phyloP scores from a whole-genome alignment of 2,113 vertebrate genomes.

The Colossoma macropomum region DNA sequence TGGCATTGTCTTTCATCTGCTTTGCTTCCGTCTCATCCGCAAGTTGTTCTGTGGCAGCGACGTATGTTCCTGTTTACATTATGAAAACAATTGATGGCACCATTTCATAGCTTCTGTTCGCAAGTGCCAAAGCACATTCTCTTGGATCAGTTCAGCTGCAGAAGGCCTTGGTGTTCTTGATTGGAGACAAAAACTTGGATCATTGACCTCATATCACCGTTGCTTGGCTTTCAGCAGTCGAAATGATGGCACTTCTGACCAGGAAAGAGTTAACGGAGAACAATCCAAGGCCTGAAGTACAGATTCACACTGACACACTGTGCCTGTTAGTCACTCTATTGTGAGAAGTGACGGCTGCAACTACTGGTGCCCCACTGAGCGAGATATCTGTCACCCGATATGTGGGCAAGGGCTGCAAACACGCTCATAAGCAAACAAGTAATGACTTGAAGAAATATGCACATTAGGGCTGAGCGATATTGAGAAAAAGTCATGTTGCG shows the following conservation, averaged over 20 bases:
- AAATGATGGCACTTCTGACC: slow-evolving; percentile 1
- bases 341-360: slow-evolving; percentile 50
- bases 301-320: slow-evolving; percentile 58
- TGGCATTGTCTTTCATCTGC: slow-evolving; percentile 18
- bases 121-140: background rate
- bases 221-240: slow-evolving; percentile 4
- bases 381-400: slow-evolving; percentile 50
- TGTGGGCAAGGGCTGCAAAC: slow-evolving; percentile 44
- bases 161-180: background rate
- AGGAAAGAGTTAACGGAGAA: slow-evolving; percentile 42
- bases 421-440: slow-evolving; percentile 35
- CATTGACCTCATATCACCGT: background rate
- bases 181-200: background rate
- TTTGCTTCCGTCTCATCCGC: slow-evolving; percentile 3
- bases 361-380: slow-evolving; percentile 56
- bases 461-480: background rate
- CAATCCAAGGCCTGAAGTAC: slow-evolving; percentile 47
- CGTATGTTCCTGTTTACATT: slow-evolving; percentile 24
- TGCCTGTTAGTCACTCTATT: slow-evolving; percentile 58
- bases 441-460: slow-evolving; percentile 23
- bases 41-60: slow-evolving; percentile 14
- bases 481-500: background rate
- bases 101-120: slow-evolving; percentile 4
- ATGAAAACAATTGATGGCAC: slow-evolving; percentile 2
- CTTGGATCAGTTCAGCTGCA: background rate